A percentile compares a stretch with the other conserved stretches of the same genome.
phyloP scores from a whole-genome alignment of 2,113 vertebrate species.

The Sclerurus mexicanus region DNA sequence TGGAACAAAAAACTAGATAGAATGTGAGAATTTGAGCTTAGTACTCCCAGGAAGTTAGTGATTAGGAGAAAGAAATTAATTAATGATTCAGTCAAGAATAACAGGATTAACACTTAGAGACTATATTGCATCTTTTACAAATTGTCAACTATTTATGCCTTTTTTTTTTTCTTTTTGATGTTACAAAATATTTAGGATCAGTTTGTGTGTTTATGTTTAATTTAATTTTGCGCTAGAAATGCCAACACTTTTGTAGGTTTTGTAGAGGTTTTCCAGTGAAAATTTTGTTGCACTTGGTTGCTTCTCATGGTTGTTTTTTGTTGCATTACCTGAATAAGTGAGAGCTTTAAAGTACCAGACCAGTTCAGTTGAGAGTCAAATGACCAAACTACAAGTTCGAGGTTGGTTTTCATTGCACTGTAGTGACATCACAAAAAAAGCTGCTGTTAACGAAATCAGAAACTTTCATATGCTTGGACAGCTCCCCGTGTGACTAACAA shows the following conservation, averaged over 20 bases:
- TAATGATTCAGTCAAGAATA: background rate
- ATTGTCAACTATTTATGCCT: background rate
- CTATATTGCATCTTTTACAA: background rate
- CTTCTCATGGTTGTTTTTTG: background rate
- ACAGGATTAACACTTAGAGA: background rate
- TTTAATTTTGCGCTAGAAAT: background rate
- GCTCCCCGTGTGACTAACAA: background rate
- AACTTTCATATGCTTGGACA: background rate
- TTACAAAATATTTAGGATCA: background rate
- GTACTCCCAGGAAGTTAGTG: background rate
- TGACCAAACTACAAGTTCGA: background rate
- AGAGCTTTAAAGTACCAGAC: background rate
- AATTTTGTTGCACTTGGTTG: background rate
- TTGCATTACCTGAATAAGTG: background rate
- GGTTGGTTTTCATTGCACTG: background rate
- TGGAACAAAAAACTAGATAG: background rate
- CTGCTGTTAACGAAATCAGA: background rate
- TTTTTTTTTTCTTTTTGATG: background rate
- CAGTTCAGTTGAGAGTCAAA: background rate
- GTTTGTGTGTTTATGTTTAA: background rate
- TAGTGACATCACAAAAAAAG: background rate
- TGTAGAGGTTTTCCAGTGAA: background rate
- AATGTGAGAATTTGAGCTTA: background rate
- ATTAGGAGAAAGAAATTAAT: background rate
- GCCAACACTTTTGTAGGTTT: background rate